Conservation (phyloP, 2,888 invertebrate genomes). For the Malthinus seriepunctatus region DNA sequence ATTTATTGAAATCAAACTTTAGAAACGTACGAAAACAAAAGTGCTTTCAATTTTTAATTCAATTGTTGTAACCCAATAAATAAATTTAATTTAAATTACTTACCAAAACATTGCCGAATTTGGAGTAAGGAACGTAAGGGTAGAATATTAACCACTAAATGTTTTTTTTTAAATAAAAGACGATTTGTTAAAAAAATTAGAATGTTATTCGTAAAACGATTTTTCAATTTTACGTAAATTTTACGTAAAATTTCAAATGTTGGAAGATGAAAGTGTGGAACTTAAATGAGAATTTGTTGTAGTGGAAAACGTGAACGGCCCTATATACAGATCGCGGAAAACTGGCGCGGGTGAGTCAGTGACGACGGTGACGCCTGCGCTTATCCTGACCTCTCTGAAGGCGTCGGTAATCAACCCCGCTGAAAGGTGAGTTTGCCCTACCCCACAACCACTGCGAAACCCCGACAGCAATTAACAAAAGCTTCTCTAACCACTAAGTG, state of each 20-base stretch:
- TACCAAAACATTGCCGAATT: too few relatives aligned
- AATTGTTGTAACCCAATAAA: too few relatives aligned
- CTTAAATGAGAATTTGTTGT: constrained; percentile 6
- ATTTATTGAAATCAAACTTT: too few relatives aligned
- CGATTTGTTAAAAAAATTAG: neutral
- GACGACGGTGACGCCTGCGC: constrained; percentile 24
- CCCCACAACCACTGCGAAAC: constrained; percentile 30
- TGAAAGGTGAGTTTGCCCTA: constrained; percentile 35
- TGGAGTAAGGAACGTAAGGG: too few relatives aligned
- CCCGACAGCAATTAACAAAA: constrained; percentile 39
- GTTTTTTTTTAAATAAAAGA: neutral
- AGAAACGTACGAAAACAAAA: too few relatives aligned
- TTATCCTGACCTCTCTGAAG: constrained; percentile 11
- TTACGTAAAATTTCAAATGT: neutral
- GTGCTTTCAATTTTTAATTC: too few relatives aligned
- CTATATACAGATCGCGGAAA: constrained; percentile 18
- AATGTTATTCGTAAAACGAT: neutral
- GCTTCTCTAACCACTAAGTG: constrained; percentile 38
- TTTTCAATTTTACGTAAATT: neutral
- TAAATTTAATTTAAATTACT: too few relatives aligned
- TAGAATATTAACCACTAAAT: neutral
- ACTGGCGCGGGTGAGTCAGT: constrained; percentile 27
- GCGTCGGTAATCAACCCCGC: constrained; percentile 34
- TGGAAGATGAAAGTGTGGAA: neutral
- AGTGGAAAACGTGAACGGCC: constrained; percentile 13